Percentiles rank a stretch among this genome's conserved stretches.
Evolutionary conservation across 2,113 vertebrate species (phyloP).

Genomic region (Irena cyanogastra): DNA sequence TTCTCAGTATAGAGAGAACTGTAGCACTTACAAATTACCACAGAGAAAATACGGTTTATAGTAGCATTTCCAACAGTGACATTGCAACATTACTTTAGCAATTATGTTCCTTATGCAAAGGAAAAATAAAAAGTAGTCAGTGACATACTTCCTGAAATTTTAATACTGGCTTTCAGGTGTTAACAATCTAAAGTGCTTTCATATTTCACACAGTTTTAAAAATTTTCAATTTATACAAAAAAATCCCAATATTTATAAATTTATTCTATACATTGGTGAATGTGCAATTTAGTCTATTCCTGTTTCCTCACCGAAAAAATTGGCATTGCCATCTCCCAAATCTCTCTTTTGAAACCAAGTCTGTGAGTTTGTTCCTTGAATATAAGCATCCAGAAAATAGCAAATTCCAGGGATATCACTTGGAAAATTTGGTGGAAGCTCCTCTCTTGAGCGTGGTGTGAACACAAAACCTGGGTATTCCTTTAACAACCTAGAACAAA

Average conservation of each 20-base stretch:
- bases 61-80: conserved; percentile 37
- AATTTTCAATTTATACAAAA: conserved; percentile 27
- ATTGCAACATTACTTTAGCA: conserved; percentile 10
- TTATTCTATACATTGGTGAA: neutral
- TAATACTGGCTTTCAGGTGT: conserved; percentile 60
- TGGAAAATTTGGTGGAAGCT: conserved; percentile 95
- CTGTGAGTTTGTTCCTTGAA: conserved; percentile 69
- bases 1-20: conserved; percentile 11
- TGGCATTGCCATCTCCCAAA: conserved; percentile 69
- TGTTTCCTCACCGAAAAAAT: conserved; percentile 75
- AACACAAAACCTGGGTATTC: conserved; percentile 89
- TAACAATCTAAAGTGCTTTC: conserved; percentile 67
- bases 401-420: conserved; percentile 93
- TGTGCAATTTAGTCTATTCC: conserved; percentile 63
- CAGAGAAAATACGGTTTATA: conserved; percentile 3
- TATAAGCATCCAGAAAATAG: conserved; percentile 90
- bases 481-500: conserved; percentile 85
- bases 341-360: conserved; percentile 70
- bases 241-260: neutral
- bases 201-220: conserved; percentile 4
- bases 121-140: conserved; percentile 42
- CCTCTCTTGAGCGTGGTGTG: conserved; percentile 89
- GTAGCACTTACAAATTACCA: conserved; percentile 21
- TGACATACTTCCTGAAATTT: conserved; percentile 47
- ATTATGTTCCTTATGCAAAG: conserved; percentile 36